Evolutionary conservation across 2,797 vertebrate species (phyloP).

Genomic region (Ceryle rudis): DNA sequence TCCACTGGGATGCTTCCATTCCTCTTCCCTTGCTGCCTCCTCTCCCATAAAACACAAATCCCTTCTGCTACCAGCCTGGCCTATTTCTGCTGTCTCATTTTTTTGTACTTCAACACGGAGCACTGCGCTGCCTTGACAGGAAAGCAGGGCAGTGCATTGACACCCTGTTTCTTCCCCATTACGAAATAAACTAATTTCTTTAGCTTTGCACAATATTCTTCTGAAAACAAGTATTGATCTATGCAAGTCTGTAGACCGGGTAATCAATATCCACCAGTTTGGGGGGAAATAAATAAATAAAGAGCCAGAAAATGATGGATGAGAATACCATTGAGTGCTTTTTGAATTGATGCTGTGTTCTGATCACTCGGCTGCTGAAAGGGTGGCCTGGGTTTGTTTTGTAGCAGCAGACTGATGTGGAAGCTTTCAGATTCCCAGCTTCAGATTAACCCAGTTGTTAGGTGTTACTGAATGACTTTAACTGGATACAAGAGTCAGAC

Average conservation of each 20-base stretch:
- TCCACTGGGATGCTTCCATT: not conserved
- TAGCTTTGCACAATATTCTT: slow-evolving; percentile 68
- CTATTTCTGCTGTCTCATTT: not conserved
- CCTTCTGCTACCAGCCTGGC: not conserved
- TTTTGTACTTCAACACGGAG: not conserved
- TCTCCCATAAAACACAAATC: not conserved
- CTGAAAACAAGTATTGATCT: slow-evolving; percentile 79
- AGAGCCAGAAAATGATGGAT: slow-evolving; percentile 69
- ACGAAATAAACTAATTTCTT: slow-evolving; percentile 79
- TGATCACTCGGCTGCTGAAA: slow-evolving; percentile 48
- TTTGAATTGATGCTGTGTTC: slow-evolving; percentile 33
- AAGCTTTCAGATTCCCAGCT: slow-evolving; percentile 31
- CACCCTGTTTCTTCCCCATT: slow-evolving; percentile 68
- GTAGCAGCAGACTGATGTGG: slow-evolving; percentile 10
- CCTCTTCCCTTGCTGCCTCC: not conserved
- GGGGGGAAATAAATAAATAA: slow-evolving; percentile 51
- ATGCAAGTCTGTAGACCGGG: slow-evolving; percentile 61
- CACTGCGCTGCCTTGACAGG: not conserved
- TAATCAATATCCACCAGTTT: slow-evolving; percentile 76
- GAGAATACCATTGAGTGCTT: slow-evolving; percentile 55
- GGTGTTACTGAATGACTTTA: not conserved
- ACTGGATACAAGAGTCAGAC: too few species aligned
- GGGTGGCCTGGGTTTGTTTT: not conserved
- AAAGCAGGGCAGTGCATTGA: slow-evolving; percentile 2
- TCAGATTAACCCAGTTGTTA: not conserved